Evolutionary conservation across 2,888 invertebrate genomes (phyloP), one percentile per base, ranked within the genome.

Genomic region (Ornithoptera priamus): DNA sequence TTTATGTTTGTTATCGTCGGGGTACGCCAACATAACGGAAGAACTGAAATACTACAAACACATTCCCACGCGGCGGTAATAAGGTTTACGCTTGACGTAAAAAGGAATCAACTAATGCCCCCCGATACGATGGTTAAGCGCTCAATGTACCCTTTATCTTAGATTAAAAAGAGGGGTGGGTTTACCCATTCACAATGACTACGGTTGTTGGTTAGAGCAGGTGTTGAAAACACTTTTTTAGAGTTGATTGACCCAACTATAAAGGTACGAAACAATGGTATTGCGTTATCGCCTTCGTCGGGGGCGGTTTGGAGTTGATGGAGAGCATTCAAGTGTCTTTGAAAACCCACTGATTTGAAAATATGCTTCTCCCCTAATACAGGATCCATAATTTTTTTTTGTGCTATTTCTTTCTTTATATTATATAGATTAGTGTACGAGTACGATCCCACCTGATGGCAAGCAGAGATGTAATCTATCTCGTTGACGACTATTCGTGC

Each of bases 141-240:
- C 88, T 90, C 90, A 88, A 90, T 90, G 87, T 87, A 88, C 85
- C 87, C 88, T 90, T 90, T 91, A 91, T 90, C 90, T 90, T 82
- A 90, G 91, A 91, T 91, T 90, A 90, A 90, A 90, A 91, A 89
- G 81, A 80, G 85, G 39, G 85, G 85, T 80, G 83, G 85, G 80
- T 77, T 72, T 79, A 79, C 81, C 79, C 77, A 75, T 76, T 78
- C 75, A 75, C 67, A 67, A 67, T 73, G 73, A 75, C 73, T 72
- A 73, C 75, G 76, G 77, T 76, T 73, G 77, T 65, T 66, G 63
- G 70, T 67, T 63, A 67, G 73, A 75, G 77, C 82, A 82, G 81
- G 82, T 82, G 81, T 78, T 77, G 78, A 72, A 70, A 75, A 75
- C 73, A 74, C 74, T 74, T 73, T 50, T 69, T 69, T 66, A 66